These are phyloP conservation scores for Saxidomus purpurata DNA, from an alignment of 1,140 invertebrate genomes.

Conservation along the genomic window DNA sequence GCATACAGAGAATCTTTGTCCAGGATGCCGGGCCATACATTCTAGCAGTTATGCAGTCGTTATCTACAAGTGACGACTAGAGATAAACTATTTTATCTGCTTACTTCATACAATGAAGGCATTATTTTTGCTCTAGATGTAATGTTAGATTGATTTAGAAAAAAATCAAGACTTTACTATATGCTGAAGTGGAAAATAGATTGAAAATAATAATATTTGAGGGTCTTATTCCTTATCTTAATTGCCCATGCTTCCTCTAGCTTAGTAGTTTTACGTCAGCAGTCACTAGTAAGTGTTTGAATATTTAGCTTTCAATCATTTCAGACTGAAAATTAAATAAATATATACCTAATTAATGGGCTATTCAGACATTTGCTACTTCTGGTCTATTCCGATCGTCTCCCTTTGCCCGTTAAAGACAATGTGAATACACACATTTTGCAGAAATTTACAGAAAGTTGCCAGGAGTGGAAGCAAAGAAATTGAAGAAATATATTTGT, in stretches of 20 bases:
- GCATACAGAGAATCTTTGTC: not conserved
- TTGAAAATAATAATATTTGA: constrained; percentile 52
- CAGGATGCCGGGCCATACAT: not conserved
- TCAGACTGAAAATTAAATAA: not conserved
- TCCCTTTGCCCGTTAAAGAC: not conserved
- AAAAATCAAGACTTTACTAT: constrained; percentile 28
- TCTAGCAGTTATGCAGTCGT: not conserved
- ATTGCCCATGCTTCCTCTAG: constrained; percentile 57
- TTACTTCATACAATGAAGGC: constrained; percentile 45
- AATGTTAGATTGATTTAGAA: constrained; percentile 8
- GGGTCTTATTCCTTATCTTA: constrained; percentile 50
- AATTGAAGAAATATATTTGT: constrained; percentile 16
- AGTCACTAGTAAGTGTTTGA: constrained; percentile 5
- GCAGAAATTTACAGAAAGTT: constrained; percentile 7
- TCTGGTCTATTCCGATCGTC: not conserved
- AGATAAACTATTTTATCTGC: constrained; percentile 40
- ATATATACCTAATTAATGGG: not conserved
- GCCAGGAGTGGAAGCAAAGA: not conserved
- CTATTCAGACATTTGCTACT: not conserved
- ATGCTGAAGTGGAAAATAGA: constrained; percentile 62
- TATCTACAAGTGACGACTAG: constrained; percentile 18
- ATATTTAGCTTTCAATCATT: not conserved
- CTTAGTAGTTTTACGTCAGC: constrained; percentile 32
- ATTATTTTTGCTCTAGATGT: constrained; percentile 34
- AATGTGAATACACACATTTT: not conserved